Evolutionary conservation across 2,797 vertebrate genomes (phyloP), one percentile per base, ranked within the genome.

Genomic region (Clarias platycephalus): DNA sequence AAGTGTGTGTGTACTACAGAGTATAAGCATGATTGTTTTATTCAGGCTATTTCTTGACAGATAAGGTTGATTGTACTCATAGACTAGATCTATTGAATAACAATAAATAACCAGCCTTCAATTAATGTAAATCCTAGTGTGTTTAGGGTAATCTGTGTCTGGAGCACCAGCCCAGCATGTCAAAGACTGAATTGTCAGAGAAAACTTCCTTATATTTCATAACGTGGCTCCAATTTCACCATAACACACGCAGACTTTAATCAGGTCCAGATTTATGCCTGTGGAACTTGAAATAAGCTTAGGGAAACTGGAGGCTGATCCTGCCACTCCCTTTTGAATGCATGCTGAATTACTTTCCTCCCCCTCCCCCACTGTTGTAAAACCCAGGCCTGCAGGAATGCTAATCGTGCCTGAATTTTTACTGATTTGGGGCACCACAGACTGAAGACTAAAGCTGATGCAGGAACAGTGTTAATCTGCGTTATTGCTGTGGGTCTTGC

Each of bases 221-320:
- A 37, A 34, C 57, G 60, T 26, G 44, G 37, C 66, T 75, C 72
- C 10, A 80, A 55, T 83, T 85, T 81, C 81, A 85, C 68, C 66
- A 62, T 70, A 63, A 75, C n/a, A 44, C 76, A 72, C 76, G 66
- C 15, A 7, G 34, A 40, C 75, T 55, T 77, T 72, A 79, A 79
- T 79, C 81, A 64, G 68, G 58, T 83, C 58, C 75, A 79, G 74
- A 83, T 86, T 79, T 83, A 74, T 79, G 75, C 68, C 55, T 75
- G 66, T 67, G 40, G 67, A 83, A 26, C 60, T 75, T 81, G 26
- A 87, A 82, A 85, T 72, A 72, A 60, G 62, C 70, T 80, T 71
- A 53, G 40, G 62, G 70, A 84, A 76, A 84, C 78, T 62, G 75
- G 60, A 87, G 40, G 31, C 74, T 37, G 60, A 80, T 84, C 76